Evolutionary conservation across 2,113 vertebrate species (phyloP).

Genomic region (Hyla sarda): DNA sequence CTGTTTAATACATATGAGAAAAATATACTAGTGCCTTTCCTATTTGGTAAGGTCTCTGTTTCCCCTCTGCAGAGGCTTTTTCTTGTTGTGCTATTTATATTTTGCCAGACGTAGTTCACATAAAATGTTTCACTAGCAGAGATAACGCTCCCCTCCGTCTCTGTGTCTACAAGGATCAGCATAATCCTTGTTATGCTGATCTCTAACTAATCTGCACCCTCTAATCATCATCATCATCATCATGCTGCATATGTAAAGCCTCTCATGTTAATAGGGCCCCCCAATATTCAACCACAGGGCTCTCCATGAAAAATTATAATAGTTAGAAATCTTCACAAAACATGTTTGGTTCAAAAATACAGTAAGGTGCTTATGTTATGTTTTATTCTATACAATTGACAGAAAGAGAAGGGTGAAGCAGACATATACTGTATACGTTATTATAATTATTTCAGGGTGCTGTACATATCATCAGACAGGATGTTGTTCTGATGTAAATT

Average conservation of each 20-base stretch:
- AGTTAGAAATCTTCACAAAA: neutral
- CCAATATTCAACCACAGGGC: neutral
- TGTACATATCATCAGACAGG: too few relatives aligned
- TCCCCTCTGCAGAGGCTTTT: neutral
- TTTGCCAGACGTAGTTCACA: conserved; percentile 13
- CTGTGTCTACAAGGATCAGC: neutral
- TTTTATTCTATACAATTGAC: too few relatives aligned
- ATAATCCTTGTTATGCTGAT: conserved; percentile 35
- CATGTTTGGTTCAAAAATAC: neutral
- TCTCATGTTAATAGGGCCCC: neutral
- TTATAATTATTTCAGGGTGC: too few relatives aligned
- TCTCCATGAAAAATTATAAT: neutral
- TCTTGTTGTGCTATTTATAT: conserved; percentile 25
- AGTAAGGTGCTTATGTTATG: neutral
- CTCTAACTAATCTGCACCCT: conserved; percentile 30
- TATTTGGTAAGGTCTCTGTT: neutral
- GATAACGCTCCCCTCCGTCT: conserved; percentile 8
- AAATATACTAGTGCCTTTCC: neutral
- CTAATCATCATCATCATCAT: conserved; percentile 20
- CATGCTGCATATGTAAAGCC: neutral
- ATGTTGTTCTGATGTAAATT: too few relatives aligned
- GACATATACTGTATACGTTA: too few relatives aligned
- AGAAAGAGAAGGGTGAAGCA: too few relatives aligned
- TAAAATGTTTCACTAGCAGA: neutral
- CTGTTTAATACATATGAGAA: neutral